Evolutionary conservation across 2,797 vertebrate species (phyloP).

Genomic region (Phataginus tricuspis): DNA sequence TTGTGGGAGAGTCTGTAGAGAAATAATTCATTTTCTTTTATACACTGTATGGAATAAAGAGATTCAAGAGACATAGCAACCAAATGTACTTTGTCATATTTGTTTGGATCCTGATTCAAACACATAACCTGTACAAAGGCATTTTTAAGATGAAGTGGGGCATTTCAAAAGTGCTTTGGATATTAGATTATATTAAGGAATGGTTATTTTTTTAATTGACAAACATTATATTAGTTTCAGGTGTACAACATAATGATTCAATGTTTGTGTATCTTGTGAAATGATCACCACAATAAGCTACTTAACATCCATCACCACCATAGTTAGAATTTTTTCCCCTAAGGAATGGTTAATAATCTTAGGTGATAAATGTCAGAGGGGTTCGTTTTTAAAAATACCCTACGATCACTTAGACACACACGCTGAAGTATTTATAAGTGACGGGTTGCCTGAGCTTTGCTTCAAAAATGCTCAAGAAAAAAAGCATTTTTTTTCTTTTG

Average conservation of each 20-base stretch:
- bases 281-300: not conserved
- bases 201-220: not conserved
- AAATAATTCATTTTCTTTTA: not conserved
- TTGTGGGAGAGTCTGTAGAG: not conserved
- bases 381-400: not conserved
- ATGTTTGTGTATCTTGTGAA: not conserved
- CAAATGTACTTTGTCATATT: not conserved
- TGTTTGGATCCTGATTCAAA: not conserved
- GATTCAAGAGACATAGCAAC: not conserved
- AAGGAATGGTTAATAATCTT: not conserved
- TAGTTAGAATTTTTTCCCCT: not conserved
- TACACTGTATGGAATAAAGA: fast-evolving
- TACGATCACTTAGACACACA: not conserved
- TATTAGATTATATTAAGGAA: not conserved
- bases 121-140: not conserved
- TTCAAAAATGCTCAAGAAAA: not conserved
- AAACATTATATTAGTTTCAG: not conserved
- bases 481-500: not conserved
- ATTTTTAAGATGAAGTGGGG: not conserved
- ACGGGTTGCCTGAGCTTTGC: not conserved
- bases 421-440: not conserved
- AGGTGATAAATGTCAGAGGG: not conserved
- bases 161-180: not conserved
- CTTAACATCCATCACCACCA: not conserved
- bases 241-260: not conserved